A percentile compares a stretch with the other conserved stretches of the same genome.
These are phyloP conservation scores for Channallabes apus DNA, from an alignment of 2,797 vertebrate species.

Conservation along the genomic window DNA sequence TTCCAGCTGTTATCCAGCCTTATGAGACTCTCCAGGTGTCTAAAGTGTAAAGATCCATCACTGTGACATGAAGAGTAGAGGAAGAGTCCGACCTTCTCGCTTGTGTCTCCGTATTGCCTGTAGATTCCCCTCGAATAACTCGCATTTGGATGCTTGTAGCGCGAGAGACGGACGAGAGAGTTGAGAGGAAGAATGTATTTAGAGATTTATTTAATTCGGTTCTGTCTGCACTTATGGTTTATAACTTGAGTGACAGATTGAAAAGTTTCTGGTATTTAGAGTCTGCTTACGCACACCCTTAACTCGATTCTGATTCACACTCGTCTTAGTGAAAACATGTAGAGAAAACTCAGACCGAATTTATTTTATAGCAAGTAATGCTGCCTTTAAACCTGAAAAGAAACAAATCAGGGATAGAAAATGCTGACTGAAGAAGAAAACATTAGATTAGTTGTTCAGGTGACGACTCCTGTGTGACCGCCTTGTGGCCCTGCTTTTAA, in stretches of 20 bases:
- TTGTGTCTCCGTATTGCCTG: neutral
- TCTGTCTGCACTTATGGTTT: neutral
- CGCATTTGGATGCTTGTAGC: neutral
- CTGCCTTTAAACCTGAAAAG: neutral
- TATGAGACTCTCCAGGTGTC: neutral
- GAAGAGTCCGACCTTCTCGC: neutral
- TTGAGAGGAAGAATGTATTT: too few relatives aligned
- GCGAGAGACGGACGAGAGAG: neutral
- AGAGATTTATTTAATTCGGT: neutral
- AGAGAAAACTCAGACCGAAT: neutral
- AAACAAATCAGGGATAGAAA: neutral
- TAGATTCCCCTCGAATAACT: neutral
- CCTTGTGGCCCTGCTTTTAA: neutral
- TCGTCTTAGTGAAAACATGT: neutral
- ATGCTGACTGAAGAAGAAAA: neutral
- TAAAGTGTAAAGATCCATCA: neutral
- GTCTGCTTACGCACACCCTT: neutral
- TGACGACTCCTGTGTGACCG: neutral
- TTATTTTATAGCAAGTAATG: neutral
- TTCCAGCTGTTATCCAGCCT: neutral
- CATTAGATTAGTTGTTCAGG: neutral
- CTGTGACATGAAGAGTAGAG: neutral
- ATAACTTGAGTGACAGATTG: neutral
- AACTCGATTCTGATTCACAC: neutral
- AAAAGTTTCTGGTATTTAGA: neutral